Conservation (phyloP, 1,140 invertebrate species). For the Cyclina sinensis region DNA sequence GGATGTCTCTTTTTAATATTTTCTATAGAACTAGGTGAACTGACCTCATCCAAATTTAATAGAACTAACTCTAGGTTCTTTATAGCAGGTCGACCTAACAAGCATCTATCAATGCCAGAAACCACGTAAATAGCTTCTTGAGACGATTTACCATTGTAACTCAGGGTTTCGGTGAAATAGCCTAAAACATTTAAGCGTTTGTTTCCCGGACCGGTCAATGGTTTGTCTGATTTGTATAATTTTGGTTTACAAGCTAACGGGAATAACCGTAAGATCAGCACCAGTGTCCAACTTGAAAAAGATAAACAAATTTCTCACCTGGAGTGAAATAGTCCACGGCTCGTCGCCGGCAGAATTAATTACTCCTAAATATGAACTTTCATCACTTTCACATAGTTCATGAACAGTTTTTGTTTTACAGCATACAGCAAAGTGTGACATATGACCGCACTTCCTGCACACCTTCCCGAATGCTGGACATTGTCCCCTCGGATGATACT, state of each 20-base stretch:
- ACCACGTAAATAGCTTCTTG: conserved; percentile 47
- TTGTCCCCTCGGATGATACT: no score
- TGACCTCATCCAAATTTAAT: background rate
- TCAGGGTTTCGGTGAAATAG: conserved; percentile 1
- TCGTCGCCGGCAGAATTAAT: no score
- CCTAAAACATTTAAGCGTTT: conserved; percentile 57
- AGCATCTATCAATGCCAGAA: background rate
- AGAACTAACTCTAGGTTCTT: conserved; percentile 37
- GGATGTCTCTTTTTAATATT: background rate
- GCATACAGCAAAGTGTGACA: no score
- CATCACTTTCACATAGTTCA: no score
- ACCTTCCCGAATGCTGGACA: no score
- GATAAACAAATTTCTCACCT: no score
- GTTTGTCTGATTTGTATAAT: conserved; percentile 41
- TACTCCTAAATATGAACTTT: no score
- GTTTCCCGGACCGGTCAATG: conserved; percentile 35
- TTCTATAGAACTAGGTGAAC: background rate
- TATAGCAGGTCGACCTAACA: conserved; percentile 58
- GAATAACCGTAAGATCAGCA: no score
- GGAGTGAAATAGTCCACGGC: no score
- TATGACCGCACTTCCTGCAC: no score
- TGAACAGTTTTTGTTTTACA: no score
- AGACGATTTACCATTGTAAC: background rate
- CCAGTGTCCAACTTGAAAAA: no score
- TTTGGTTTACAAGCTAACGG: background rate